Evolutionary conservation across 2,888 invertebrate genomes (phyloP), one percentile per base, ranked within the genome.

Genomic region (Drosophila affinis): DNA sequence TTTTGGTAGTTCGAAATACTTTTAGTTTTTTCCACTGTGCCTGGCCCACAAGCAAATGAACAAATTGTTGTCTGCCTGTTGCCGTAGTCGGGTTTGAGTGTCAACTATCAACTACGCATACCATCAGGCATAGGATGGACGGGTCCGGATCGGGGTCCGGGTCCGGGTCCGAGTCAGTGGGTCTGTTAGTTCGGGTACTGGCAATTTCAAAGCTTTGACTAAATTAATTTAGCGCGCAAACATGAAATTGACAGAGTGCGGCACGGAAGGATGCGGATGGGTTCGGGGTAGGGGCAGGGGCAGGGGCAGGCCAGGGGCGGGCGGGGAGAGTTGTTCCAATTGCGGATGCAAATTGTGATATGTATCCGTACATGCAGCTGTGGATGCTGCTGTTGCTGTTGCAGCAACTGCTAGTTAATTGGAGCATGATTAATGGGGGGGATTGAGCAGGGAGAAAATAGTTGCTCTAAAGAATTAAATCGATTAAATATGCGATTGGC

Each of bases 161-260:
- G 39, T 39, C n/a, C 39, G 6, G n/a, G 14, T 39, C 39, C 47
- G 34, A 46, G 65, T 52, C 44, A 58, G 60, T 49, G 55, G 39
- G 61, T 72, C 52, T 53, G 62, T 67, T 57, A 49, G 69, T 24
- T 49, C 24, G 56, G 56, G 34, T 27, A 17, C 49, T 73, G 69
- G 57, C 57, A 74, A 52, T 62, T 75, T 75, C 75, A 75, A 80
- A 79, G 84, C 83, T 73, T 75, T 79, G 79, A 82, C 88, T 87
- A 89, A 87, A 87, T 87, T 86, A 87, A 87, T 89, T 87, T 81
- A 77, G 76, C 86, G 76, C 73, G 73, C 83, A 81, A 82, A 86
- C 83, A 86, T 72, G 67, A 72, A 87, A 87, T 77, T 77, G 88
- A 74, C 79, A 77, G 74, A 56, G 61, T 34, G 55, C 54, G 60